A percentile compares a stretch with the other conserved stretches of the same genome.
phyloP scores from a whole-genome alignment of 2,797 vertebrate genomes.

The Tokudaia muenninki region DNA sequence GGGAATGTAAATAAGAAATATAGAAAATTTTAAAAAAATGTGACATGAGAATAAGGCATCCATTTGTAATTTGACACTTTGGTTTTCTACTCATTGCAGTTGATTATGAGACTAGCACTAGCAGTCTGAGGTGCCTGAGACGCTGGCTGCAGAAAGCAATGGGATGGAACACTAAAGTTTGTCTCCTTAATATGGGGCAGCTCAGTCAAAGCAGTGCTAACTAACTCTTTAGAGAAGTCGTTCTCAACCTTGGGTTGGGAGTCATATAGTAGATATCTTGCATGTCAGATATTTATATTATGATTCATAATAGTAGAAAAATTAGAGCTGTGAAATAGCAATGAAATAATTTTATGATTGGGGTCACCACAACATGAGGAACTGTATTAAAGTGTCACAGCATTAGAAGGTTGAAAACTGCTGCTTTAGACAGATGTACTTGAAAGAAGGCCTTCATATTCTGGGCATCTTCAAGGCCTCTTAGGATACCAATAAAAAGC shows the following conservation, averaged over 20 bases:
- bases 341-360: neutral
- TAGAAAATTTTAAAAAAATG: neutral
- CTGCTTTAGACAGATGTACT: neutral
- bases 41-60: neutral
- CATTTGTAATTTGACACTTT: neutral
- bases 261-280: neutral
- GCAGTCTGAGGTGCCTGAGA: neutral
- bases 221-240: neutral
- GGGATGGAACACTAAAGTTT: neutral
- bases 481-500: neutral
- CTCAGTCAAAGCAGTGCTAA: neutral
- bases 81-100: neutral
- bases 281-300: neutral
- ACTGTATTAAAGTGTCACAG: neutral
- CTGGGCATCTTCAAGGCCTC: neutral
- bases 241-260: neutral
- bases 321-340: neutral
- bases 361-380: neutral
- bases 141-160: neutral
- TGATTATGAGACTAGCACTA: neutral
- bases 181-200: neutral
- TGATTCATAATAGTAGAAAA: neutral
- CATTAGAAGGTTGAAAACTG: neutral
- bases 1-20: no score
- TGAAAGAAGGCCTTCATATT: no score